These are phyloP conservation scores for Pandemis cinnamomeana DNA, from an alignment of 2,888 invertebrate genomes.

Conservation along the genomic window DNA sequence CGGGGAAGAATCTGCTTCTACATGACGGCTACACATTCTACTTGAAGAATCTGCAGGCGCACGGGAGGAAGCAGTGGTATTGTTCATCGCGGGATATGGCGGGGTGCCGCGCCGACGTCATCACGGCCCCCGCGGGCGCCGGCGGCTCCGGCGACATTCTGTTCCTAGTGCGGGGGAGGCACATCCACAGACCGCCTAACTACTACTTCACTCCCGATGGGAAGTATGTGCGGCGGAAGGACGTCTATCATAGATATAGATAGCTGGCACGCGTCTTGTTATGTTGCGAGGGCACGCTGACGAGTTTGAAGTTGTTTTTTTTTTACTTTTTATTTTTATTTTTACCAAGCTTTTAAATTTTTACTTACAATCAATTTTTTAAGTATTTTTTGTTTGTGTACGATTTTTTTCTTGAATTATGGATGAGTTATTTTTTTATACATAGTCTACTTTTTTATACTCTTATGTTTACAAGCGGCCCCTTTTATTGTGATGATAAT, in stretches of 20 bases:
- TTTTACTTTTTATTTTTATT: too few relatives aligned
- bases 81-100: conserved; percentile 81
- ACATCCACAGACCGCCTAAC: conserved; percentile 77
- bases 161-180: conserved; percentile 75
- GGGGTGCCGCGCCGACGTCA: conserved; percentile 79
- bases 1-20: conserved; percentile 77
- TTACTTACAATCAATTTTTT: background rate
- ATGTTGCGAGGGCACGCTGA: background rate
- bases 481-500: conserved; percentile 21
- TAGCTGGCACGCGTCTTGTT: conserved; percentile 55
- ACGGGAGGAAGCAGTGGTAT: conserved; percentile 81
- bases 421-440: background rate
- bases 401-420: conserved; percentile 16
- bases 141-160: conserved; percentile 70
- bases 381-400: background rate
- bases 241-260: conserved; percentile 78
- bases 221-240: conserved; percentile 79
- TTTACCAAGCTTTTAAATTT: background rate
- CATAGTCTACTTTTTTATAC: conserved; percentile 1
- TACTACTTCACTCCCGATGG: conserved; percentile 80
- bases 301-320: conserved; percentile 4
- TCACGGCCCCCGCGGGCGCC: conserved; percentile 70
- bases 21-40: conserved; percentile 81
- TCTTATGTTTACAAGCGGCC: conserved; percentile 17
- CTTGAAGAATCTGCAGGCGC: conserved; percentile 79